These are phyloP conservation scores for Byasa hedistus DNA, from an alignment of 2,888 invertebrate species.

Conservation along the genomic window DNA sequence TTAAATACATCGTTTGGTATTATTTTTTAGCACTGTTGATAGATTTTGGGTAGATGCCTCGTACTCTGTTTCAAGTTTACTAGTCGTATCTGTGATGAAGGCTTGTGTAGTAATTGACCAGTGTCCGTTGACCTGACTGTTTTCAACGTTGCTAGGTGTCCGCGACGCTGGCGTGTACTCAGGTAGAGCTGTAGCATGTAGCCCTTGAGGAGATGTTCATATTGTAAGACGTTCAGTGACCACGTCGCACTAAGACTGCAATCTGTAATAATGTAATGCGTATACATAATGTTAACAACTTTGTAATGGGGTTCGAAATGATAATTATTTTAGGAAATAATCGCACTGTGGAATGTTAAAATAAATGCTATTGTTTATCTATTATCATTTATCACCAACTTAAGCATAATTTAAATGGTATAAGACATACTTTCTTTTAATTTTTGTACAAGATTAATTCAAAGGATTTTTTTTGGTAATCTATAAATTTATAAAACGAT, in stretches of 20 bases:
- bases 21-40: neutral
- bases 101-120: neutral
- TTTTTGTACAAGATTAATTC: too few relatives aligned
- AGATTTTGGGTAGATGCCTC: neutral
- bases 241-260: constrained; percentile 73
- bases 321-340: constrained; percentile 19
- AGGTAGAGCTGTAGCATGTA: constrained; percentile 56
- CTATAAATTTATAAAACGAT: too few relatives aligned
- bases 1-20: too few relatives aligned
- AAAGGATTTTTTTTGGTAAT: too few relatives aligned
- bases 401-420: too few relatives aligned
- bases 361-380: neutral
- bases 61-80: neutral
- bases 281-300: constrained; percentile 65
- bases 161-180: constrained; percentile 45
- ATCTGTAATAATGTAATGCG: constrained; percentile 48
- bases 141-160: constrained; percentile 25
- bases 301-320: constrained; percentile 26
- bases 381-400: too few relatives aligned
- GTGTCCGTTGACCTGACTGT: neutral
- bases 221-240: constrained; percentile 54
- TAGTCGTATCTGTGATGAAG: neutral
- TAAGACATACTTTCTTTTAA: too few relatives aligned
- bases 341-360: neutral
- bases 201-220: constrained; percentile 51